phyloP scores from a whole-genome alignment of 2,113 vertebrate genomes.

The Meleagris gallopavo region DNA sequence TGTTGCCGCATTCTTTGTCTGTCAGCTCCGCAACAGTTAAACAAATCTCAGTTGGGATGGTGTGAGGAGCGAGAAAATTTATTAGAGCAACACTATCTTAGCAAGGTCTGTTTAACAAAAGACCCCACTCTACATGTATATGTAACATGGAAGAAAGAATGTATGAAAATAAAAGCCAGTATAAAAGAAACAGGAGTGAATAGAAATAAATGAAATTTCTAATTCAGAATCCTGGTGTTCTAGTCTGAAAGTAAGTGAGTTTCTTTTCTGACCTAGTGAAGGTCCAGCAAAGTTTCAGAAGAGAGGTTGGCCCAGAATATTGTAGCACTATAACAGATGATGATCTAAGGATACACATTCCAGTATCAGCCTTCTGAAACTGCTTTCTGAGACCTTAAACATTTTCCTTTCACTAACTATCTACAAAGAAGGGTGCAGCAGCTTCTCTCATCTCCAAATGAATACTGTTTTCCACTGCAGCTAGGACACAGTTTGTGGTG shows the following conservation, averaged over 20 bases:
- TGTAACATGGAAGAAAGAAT: not conserved
- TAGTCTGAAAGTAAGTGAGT: not conserved
- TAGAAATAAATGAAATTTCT: not conserved
- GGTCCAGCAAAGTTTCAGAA: accelerated
- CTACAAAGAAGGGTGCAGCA: not conserved
- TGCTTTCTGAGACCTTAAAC: not conserved
- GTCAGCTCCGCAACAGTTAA: not conserved
- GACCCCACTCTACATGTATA: not conserved
- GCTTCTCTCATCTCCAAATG: not conserved
- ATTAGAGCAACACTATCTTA: not conserved
- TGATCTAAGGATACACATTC: not conserved
- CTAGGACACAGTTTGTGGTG: not conserved
- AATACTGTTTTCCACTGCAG: not conserved
- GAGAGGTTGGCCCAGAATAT: not conserved
- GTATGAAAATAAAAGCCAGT: not conserved
- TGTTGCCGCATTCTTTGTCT: not conserved
- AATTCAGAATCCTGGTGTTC: not conserved
- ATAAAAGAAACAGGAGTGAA: not conserved
- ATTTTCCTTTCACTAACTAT: accelerated
- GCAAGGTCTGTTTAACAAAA: not conserved
- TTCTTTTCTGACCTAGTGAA: not conserved
- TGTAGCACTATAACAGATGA: not conserved
- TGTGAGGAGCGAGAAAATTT: not conserved
- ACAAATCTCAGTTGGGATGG: not conserved
- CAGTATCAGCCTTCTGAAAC: not conserved